Percentiles rank a stretch among this genome's conserved stretches.
These are phyloP conservation scores for Acanthurus tractus DNA, from an alignment of 2,797 vertebrate genomes.

Conservation along the genomic window DNA sequence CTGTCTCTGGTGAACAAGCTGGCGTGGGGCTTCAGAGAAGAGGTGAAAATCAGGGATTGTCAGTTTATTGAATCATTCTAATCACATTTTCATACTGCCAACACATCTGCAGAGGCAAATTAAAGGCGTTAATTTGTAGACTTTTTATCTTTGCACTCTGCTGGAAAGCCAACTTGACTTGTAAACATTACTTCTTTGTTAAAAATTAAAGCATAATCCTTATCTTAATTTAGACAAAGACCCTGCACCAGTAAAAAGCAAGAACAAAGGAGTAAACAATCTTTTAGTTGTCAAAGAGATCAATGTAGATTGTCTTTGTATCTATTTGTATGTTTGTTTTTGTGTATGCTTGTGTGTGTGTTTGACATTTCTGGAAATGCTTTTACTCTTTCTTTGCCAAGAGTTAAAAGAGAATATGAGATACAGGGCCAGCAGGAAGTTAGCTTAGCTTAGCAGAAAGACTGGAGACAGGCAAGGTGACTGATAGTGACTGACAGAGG, in stretches of 20 bases:
- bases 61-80: conserved; percentile 6
- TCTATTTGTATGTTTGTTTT: too few species aligned
- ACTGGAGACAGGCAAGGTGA: too few species aligned
- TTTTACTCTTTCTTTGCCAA: not conserved
- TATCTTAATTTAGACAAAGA: conserved; percentile 12
- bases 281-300: not conserved
- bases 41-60: conserved; percentile 11
- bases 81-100: conserved; percentile 23
- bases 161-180: not conserved
- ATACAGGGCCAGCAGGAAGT: too few species aligned
- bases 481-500: too few species aligned
- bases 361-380: not conserved
- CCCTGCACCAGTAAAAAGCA: not conserved
- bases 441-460: too few species aligned
- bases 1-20: conserved; percentile 2
- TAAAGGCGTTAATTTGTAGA: not conserved
- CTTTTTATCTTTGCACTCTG: conserved; percentile 12
- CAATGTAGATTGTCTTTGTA: not conserved
- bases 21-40: not conserved
- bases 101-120: conserved; percentile 14
- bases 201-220: conserved; percentile 19
- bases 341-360: too few species aligned
- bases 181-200: not conserved
- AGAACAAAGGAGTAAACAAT: conserved; percentile 7
- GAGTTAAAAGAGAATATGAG: conserved; percentile 4